Evolutionary conservation across 2,888 invertebrate genomes (phyloP), one percentile per base, ranked within the genome.

Genomic region (Eupithecia abbreviata): DNA sequence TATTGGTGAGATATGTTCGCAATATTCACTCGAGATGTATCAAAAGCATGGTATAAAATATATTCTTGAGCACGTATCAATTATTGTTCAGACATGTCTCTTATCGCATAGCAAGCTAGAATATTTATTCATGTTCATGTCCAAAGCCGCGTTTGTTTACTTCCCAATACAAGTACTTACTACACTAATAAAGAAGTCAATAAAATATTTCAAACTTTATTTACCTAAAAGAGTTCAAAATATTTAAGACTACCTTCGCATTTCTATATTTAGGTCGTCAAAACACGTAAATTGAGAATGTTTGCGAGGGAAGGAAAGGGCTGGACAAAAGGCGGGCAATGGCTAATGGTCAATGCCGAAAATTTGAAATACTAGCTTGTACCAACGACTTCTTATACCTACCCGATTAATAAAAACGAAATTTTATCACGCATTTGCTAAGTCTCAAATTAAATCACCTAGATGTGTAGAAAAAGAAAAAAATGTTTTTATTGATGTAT

Each of bases 231-330:
- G 18, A 58, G n/a, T n/a, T 58, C n/a, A 18, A 58, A 58, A 58
- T 58, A 18, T 58, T 58, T 58, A 18, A 58, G n/a, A 4, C 30
- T 62, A 58, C 4, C 12, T 62, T 18, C 30, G 30, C 30, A 9
- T 12, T 62, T 12, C 30, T 66, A 66, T 66, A 42, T 41, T 42
- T 15, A 41, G 41, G 42, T 42, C 41, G 42, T 42, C 42, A 42
- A 66, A 66, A 66, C 42, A 66, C 42, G 42, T 42, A 66, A 66
- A 66, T 66, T 66, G 42, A 66, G 66, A 66, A 66, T 66, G 66
- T 66, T 66, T 66, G 42, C 66, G 42, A 15, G 42, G 66, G 66
- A 66, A 66, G 66, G 15, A 42, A 66, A 66, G 4, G 66, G 66
- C 15, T 66, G 66, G 42, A 42, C 42, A 66, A 66, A 66, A 66